These are phyloP conservation scores for Syngnathoides biaculeatus DNA, from an alignment of 2,113 vertebrate genomes.

Conservation along the genomic window DNA sequence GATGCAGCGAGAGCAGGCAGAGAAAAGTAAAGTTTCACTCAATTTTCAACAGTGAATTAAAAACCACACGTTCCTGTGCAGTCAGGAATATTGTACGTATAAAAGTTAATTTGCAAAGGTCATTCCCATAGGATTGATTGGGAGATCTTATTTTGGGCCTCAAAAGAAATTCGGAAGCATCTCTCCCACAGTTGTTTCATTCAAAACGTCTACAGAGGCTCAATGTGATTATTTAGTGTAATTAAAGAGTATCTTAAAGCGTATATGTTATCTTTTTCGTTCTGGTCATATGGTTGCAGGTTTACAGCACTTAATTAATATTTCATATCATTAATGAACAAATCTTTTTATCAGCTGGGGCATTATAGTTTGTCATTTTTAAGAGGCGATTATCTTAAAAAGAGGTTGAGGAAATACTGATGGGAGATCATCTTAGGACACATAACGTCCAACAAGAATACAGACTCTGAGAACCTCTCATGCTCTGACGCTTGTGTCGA, in stretches of 20 bases:
- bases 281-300: not conserved
- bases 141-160: not conserved
- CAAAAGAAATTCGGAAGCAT: not conserved
- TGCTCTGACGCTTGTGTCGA: constrained; percentile 35
- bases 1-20: constrained; percentile 14
- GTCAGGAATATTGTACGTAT: constrained; percentile 6
- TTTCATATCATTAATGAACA: not conserved
- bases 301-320: not conserved
- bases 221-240: not conserved
- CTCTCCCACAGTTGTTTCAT: not conserved
- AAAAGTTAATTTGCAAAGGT: constrained; percentile 9
- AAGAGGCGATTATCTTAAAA: not conserved
- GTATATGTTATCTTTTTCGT: not conserved
- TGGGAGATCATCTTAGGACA: constrained; percentile 41
- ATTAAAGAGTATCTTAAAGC: not conserved
- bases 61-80: not conserved
- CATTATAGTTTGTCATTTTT: constrained; percentile 5
- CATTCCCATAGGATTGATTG: not conserved
- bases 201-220: not conserved
- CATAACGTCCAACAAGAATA: constrained; percentile 52
- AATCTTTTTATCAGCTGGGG: not conserved
- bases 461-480: constrained; percentile 36
- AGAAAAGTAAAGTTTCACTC: constrained; percentile 14
- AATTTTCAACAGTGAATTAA: constrained; percentile 20
- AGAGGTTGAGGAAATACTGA: constrained; percentile 6